Conservation (phyloP, 1,140 invertebrate genomes). For the Trichogramma pretiosum region DNA sequence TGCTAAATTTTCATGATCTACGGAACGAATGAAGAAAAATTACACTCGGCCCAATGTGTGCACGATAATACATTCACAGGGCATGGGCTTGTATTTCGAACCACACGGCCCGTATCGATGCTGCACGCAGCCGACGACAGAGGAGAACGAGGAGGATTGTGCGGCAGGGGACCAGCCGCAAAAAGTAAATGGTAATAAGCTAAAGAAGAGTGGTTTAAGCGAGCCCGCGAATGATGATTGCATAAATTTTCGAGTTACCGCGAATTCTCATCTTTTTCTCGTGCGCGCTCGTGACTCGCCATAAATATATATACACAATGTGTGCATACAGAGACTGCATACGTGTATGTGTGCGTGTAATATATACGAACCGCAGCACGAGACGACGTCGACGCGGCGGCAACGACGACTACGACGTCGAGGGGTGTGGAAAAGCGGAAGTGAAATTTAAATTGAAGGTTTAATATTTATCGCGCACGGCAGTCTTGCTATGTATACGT, state of each 20-base stretch:
- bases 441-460: slow-evolving; percentile 18
- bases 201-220: slow-evolving; percentile 14
- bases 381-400: too few species aligned
- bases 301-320: too few species aligned
- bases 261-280: slow-evolving; percentile 15
- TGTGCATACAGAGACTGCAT: too few species aligned
- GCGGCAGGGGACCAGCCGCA: too few species aligned
- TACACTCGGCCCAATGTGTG: background rate
- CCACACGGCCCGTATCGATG: too few species aligned
- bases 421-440: slow-evolving; percentile 3
- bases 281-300: too few species aligned
- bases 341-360: too few species aligned
- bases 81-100: too few species aligned
- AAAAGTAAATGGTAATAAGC: slow-evolving; percentile 1
- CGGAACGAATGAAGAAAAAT: slow-evolving; percentile 2
- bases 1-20: too few species aligned
- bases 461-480: slow-evolving; percentile 17
- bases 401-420: too few species aligned
- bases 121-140: background rate
- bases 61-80: background rate
- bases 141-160: too few species aligned
- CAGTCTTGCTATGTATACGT: slow-evolving; percentile 5
- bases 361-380: too few species aligned
- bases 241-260: slow-evolving; percentile 16
- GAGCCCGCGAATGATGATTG: slow-evolving; percentile 14